phyloP scores from a whole-genome alignment of 30 jellyfish, hydroid and myxozoan genomes.

The Clytia hemisphaerica region DNA sequence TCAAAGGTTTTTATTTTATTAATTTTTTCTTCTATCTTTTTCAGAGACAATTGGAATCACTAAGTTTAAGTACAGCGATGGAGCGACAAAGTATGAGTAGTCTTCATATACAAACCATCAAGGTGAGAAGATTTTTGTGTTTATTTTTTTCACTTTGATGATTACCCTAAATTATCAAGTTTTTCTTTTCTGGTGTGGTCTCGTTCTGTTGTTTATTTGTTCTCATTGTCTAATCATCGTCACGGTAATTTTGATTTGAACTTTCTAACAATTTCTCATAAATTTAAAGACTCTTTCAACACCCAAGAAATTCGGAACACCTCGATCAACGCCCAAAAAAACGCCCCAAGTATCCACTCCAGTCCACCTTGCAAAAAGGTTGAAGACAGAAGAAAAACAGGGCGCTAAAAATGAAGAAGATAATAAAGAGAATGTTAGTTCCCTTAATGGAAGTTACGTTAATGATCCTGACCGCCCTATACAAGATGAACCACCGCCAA shows the following conservation, averaged over 20 bases:
- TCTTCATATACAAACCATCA: slow-evolving; percentile 94
- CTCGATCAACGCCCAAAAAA: slow-evolving; percentile 68
- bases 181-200: too few relatives aligned
- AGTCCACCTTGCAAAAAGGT: background rate
- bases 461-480: slow-evolving; percentile 37
- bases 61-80: slow-evolving; percentile 77
- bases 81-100: slow-evolving; percentile 92
- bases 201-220: too few relatives aligned
- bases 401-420: background rate
- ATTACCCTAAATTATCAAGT: too few relatives aligned
- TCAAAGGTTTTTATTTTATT: background rate
- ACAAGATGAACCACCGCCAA: slow-evolving; percentile 38
- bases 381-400: background rate
- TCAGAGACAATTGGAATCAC: slow-evolving; percentile 88
- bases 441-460: slow-evolving; percentile 2
- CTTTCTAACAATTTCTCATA: background rate
- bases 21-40: slow-evolving; percentile 2
- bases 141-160: background rate
- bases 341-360: slow-evolving; percentile 20
- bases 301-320: slow-evolving; percentile 81
- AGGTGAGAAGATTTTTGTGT: slow-evolving; percentile 42
- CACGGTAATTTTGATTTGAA: too few relatives aligned
- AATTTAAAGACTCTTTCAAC: slow-evolving; percentile 65
- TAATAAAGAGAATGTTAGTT: background rate
- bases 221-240: too few relatives aligned